Base-by-base conservation (phyloP, 2,888 invertebrate species). In the Sthenelais limicola region DNA sequence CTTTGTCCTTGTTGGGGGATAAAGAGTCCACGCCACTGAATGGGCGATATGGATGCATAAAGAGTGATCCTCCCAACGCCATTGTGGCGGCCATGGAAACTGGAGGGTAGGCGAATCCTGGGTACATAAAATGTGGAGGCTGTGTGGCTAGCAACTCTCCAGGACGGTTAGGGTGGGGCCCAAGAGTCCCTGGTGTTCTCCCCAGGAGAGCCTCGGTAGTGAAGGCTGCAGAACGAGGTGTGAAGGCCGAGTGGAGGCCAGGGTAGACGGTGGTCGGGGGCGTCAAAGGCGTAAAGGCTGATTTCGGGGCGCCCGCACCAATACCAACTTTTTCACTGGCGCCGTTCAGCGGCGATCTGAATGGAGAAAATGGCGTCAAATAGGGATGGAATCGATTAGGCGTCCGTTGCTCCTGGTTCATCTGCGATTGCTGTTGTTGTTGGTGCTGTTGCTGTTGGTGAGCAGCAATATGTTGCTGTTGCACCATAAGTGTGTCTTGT, bases 201-300 rank as follows among this genome's bases (percentile, higher is more conserved):
- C 66, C 74, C 35, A 75, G 73, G 12, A 75, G 71, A n/a, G 77
- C 75, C 18, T 75, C 75, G 30, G 76, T 48, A 32, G 80, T 73
- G 73, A 80, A 77, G 47, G 79, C 76, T 26, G 81, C 72, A 5
- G 82, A 72, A 38, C 81, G 80, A 18, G 84, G 80, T 24, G 80
- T 78, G 77, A 85, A 85, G 52, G 85, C 82, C n/a, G 84, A 82
- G 73, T 84, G 84, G 33, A 86, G 78, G 47, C 71, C 79, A 52
- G 68, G 79, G 69, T 71, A 70, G 77, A 54, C 30, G 76, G 72
- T 28, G 38, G 69, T 62, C n/a, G 80, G 77, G 21, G 80, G 80
- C 12, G 82, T 76, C 32, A 86, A 80, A 1, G 87, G 87, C n/a
- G 86, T 86, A 78, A 87, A 88, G 3, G 87, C 87, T 0, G 87